Conservation (phyloP, 30 jellyfish, hydroid and myxozoan species). For the Sanderia malayensis region DNA sequence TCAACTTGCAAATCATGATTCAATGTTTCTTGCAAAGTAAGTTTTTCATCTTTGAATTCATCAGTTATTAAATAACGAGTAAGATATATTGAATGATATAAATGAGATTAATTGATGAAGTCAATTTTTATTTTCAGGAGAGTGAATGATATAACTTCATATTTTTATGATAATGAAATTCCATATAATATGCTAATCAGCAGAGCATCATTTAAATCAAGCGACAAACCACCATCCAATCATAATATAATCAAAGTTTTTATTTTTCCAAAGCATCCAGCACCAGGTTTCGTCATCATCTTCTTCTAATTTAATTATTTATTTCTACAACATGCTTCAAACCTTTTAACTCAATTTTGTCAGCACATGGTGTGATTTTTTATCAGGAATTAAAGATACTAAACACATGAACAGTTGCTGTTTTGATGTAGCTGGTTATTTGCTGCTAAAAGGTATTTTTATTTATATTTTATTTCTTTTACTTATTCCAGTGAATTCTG, state of each 20-base stretch:
- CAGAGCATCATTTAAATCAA: constrained; percentile 13
- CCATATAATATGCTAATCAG: constrained; percentile 80
- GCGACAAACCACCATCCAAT: not conserved
- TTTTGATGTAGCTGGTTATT: constrained; percentile 88
- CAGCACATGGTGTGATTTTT: not conserved
- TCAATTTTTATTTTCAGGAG: constrained; percentile 46
- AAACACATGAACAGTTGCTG: constrained; percentile 86
- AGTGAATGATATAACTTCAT: constrained; percentile 35
- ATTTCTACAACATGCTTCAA: not conserved
- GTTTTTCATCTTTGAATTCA: not conserved
- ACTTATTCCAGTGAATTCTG: constrained; percentile 47
- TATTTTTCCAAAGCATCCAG: constrained; percentile 80
- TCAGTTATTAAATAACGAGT: not conserved
- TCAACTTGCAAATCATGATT: constrained; percentile 54
- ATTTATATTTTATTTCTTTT: not conserved
- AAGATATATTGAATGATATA: not conserved
- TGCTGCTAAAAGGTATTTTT: constrained; percentile 76
- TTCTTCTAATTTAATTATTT: not conserved
- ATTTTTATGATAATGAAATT: constrained; percentile 52
- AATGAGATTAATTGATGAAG: not conserved
- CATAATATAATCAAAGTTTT: constrained; percentile 42
- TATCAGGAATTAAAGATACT: constrained; percentile 78
- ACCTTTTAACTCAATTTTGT: not conserved
- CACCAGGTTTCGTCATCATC: constrained; percentile 75
- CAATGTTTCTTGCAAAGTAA: constrained; percentile 62